Evolutionary conservation across 2,113 vertebrate species (phyloP).

Genomic region (Tragelaphus scriptus): DNA sequence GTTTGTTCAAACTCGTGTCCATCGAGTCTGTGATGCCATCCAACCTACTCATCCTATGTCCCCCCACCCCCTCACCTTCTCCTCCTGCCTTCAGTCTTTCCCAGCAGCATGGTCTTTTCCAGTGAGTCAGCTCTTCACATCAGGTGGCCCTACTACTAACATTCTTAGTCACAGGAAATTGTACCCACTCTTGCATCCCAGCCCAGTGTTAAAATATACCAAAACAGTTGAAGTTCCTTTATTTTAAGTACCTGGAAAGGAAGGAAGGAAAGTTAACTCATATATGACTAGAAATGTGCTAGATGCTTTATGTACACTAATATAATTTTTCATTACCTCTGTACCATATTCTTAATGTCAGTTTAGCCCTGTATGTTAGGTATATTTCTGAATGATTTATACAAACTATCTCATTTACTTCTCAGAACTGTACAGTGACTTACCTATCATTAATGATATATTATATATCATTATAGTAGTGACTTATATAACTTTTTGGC

Average conservation of each 20-base stretch:
- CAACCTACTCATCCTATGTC: background rate
- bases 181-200: background rate
- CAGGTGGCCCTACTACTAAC: background rate
- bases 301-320: background rate
- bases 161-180: background rate
- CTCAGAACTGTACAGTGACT: background rate
- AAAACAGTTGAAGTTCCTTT: background rate
- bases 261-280: background rate
- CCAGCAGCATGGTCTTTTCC: background rate
- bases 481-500: background rate
- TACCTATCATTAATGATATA: background rate
- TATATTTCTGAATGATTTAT: conserved; percentile 10
- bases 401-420: background rate
- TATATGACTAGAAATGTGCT: background rate
- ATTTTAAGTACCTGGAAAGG: background rate
- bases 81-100: background rate
- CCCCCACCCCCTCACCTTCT: background rate
- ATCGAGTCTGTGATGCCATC: background rate
- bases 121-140: background rate
- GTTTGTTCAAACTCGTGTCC: background rate
- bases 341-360: background rate
- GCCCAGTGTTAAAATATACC: background rate
- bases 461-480: background rate
- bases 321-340: background rate
- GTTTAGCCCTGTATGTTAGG: background rate